phyloP scores from a whole-genome alignment of 1,140 invertebrate genomes.

The Bombus pascuorum region DNA sequence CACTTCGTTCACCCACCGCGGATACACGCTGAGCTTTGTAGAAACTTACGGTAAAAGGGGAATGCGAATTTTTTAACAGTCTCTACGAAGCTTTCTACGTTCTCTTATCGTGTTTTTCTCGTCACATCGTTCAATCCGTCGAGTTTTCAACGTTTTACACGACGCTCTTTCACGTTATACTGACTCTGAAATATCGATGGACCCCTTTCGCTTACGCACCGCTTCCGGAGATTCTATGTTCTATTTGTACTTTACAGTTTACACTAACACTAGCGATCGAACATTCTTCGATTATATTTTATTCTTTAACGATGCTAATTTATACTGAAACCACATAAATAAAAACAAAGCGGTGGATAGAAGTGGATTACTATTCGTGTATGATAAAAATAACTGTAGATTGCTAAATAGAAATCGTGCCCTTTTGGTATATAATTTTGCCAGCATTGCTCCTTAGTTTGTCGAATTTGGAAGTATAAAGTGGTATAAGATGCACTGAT shows the following conservation, averaged over 20 bases:
- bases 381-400: background rate
- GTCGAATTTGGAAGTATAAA: background rate
- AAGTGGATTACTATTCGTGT: background rate
- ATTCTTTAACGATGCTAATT: background rate
- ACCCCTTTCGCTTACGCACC: background rate
- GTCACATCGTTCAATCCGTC: background rate
- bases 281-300: background rate
- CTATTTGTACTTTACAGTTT: constrained; percentile 38
- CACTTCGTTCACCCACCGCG: background rate
- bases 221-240: background rate
- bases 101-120: constrained; percentile 6
- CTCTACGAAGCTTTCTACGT: constrained; percentile 12
- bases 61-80: constrained; percentile 26
- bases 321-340: background rate
- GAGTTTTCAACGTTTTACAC: background rate
- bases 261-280: background rate
- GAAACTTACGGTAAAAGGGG: constrained; percentile 25
- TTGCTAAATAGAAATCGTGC: background rate
- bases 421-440: background rate
- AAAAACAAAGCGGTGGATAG: background rate
- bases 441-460: background rate
- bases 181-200: background rate
- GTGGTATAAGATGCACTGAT: constrained; percentile 4
- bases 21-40: background rate
- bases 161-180: background rate